These are phyloP conservation scores for Rhagoletis zephyria DNA, from an alignment of 1,140 invertebrate species.

Conservation along the genomic window DNA sequence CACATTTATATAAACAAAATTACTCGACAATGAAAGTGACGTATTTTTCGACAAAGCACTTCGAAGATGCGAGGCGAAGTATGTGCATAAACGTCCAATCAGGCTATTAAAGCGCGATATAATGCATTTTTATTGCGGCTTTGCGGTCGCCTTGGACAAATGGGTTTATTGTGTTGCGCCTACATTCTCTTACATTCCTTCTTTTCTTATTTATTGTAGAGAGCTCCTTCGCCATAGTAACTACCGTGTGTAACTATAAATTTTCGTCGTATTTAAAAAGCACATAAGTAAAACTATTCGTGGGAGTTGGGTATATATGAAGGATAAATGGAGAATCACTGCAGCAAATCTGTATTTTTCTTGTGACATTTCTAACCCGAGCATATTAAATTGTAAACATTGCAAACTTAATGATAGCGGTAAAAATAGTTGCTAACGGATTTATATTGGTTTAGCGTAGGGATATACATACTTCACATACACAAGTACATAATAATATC, in stretches of 20 bases:
- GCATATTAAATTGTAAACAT: conserved; percentile 14
- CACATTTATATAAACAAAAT: neutral
- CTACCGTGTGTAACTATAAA: neutral
- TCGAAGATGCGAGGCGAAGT: neutral
- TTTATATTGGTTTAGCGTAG: neutral
- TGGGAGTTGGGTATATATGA: neutral
- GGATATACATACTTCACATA: neutral
- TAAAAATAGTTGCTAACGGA: neutral
- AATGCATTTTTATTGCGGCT: conserved; percentile 22
- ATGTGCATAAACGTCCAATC: neutral
- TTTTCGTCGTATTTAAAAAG: conserved; percentile 29
- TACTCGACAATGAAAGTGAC: neutral
- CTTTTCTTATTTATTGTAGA: neutral
- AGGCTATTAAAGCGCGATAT: neutral
- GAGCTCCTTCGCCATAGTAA: neutral
- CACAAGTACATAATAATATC: no score
- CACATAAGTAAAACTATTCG: neutral
- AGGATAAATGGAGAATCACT: neutral
- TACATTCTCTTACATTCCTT: neutral
- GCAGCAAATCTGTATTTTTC: neutral
- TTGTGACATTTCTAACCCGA: neutral
- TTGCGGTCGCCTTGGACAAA: neutral
- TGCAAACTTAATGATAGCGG: neutral
- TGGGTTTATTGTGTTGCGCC: neutral
- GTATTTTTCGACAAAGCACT: neutral